A percentile compares a stretch with the other conserved stretches of the same genome.
These are phyloP conservation scores for Gulo gulo DNA, from an alignment of 2,113 vertebrate species.

Conservation along the genomic window DNA sequence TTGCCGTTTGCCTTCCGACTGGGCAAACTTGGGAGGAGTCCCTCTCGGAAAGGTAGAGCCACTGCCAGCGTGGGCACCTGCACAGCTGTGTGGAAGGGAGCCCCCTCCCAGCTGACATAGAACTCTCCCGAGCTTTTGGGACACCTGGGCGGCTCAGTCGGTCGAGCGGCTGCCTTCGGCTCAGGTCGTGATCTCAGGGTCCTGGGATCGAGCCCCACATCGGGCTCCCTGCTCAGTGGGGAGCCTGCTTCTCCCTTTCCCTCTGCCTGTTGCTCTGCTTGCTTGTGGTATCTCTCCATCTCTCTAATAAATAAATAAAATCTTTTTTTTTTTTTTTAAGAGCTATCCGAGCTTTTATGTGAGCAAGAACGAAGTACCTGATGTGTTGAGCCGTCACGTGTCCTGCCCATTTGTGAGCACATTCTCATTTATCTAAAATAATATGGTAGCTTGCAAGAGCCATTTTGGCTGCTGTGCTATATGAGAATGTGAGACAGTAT, in stretches of 20 bases:
- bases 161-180: too few relatives aligned
- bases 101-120: fast-evolving
- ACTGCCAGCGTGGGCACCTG: background rate
- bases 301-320: too few relatives aligned
- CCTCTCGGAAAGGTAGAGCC: background rate
- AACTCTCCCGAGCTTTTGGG: background rate
- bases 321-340: too few relatives aligned
- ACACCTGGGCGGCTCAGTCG: too few relatives aligned
- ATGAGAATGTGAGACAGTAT: background rate
- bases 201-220: too few relatives aligned
- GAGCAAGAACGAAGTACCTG: background rate
- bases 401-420: background rate
- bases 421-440: background rate
- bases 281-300: too few relatives aligned
- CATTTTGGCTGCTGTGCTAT: background rate
- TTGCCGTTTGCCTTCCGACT: background rate
- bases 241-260: too few relatives aligned
- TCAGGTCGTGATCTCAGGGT: too few relatives aligned
- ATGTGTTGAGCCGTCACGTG: background rate
- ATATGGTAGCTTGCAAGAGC: background rate
- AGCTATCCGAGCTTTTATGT: background rate
- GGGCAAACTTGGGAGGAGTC: background rate
- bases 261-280: too few relatives aligned
- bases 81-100: background rate
- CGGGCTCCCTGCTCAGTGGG: too few relatives aligned